Evolutionary conservation across 2,113 vertebrate genomes (phyloP).

Genomic region (Antechinus stuartii): DNA sequence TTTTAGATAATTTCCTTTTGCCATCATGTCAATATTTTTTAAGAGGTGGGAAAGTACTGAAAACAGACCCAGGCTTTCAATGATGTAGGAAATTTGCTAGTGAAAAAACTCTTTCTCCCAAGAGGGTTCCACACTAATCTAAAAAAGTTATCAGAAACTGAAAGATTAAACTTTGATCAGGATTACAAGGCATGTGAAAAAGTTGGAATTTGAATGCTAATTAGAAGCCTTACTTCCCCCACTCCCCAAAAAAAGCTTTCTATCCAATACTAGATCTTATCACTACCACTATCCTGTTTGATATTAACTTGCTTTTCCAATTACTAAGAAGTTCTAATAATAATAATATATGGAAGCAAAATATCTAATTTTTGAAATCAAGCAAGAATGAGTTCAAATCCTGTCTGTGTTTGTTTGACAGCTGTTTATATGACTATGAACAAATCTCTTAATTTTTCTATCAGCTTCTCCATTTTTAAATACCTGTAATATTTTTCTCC

Average conservation of each 20-base stretch:
- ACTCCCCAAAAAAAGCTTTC: neutral
- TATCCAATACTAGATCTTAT: neutral
- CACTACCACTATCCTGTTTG: neutral
- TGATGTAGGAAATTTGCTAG: neutral
- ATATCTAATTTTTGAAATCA: neutral
- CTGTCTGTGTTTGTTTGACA: neutral
- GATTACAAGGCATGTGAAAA: neutral
- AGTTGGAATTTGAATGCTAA: neutral
- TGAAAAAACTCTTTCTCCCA: neutral
- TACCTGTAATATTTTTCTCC: neutral
- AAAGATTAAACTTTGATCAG: neutral
- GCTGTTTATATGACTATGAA: neutral
- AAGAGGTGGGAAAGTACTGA: neutral
- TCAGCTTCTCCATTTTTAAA: neutral
- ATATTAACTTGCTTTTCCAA: conserved; percentile 37
- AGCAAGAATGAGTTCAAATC: neutral
- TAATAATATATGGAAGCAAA: neutral
- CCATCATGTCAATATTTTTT: conserved; percentile 11
- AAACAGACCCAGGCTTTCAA: neutral
- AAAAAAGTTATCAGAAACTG: neutral
- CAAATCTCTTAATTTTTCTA: neutral
- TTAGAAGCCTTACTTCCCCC: neutral
- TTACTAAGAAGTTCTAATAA: neutral
- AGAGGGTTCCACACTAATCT: accelerated
- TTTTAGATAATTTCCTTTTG: conserved; percentile 15